Conservation (phyloP, 2,797 vertebrate species). For the Mus spretus region DNA sequence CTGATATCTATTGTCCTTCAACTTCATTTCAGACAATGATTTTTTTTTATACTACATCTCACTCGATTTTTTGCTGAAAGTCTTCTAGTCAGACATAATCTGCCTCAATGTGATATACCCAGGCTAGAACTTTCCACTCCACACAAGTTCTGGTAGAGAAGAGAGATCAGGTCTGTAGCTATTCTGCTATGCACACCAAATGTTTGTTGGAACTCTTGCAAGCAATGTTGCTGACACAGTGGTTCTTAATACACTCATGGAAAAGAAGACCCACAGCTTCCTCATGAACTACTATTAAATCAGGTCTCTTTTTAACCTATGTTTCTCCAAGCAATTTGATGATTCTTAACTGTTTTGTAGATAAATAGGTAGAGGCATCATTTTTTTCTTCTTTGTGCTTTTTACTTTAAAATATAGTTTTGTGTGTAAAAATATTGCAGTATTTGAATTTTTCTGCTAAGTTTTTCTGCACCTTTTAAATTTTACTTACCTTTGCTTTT, state of each 20-base stretch:
- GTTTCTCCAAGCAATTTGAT: constrained; percentile 10
- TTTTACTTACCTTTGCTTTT: constrained; percentile 41
- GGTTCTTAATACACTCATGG: background rate
- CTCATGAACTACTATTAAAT: constrained; percentile 38
- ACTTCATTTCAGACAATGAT: background rate
- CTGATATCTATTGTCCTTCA: constrained; percentile 5
- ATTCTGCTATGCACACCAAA: background rate
- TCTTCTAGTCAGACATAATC: background rate
- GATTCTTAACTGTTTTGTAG: background rate
- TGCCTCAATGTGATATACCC: background rate
- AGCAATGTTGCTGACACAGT: background rate
- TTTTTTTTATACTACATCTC: background rate
- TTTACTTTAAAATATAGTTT: constrained; percentile 28
- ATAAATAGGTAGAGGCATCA: constrained; percentile 36
- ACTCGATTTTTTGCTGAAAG: background rate
- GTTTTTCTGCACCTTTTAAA: constrained; percentile 43
- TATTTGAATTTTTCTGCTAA: constrained; percentile 41
- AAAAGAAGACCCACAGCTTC: background rate
- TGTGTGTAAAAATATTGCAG: constrained; percentile 19
- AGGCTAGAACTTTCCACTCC: background rate
- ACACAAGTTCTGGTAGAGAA: background rate
- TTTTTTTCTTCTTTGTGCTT: constrained; percentile 21
- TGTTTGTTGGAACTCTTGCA: background rate
- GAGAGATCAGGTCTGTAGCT: background rate
- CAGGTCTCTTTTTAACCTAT: background rate